Evolutionary conservation across 2,888 invertebrate genomes (phyloP), one percentile per base, ranked within the genome.

Genomic region (Pandemis heparana): DNA sequence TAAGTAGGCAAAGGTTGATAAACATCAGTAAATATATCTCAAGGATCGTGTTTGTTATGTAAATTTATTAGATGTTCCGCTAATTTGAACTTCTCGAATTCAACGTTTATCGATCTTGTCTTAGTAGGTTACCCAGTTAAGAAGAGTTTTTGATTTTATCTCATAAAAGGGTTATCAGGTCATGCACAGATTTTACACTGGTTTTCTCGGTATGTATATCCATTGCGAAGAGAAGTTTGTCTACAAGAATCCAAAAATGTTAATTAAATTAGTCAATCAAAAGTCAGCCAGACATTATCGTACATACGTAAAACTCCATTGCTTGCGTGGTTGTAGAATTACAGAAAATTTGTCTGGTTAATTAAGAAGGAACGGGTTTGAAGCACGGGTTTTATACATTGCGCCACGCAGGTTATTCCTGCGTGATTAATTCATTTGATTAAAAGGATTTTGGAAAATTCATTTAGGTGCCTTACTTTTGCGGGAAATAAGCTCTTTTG

Each of bases 341-440:
- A 66, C 39, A 53, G 39, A 56, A 56, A 67, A 59, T 53, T 18
- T n/a, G 67, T 43, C 48, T 39, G 48, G 38, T 61, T 51, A 69
- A 61, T 69, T 69, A 61, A 41, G 61, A 60, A 56, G 43, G 67
- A 68, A 69, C 18, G 48, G 69, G 60, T 7, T 41, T 43, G 7
- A 23, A 53, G 18, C 62, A 10, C 39, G 53, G 43, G 51, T 41
- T 70, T 53, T n/a, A 48, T 12, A 32, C 53, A 53, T 43, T 63
- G 12, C 5, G 41, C 62, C 59, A 48, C 60, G 68, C 23, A 38
- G n/a, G 65, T 38, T 51, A 23, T 23, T 38, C 41, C 32, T 68
- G 53, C 16, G 53, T 32, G 51, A 65, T 38, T 70, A 63, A 70
- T 53, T 53, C 6, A 23, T 53, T 62, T 70, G 53, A 70, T 62